Base-by-base conservation (phyloP, 1,140 invertebrate species). In the Brachionus paranguensis region DNA sequence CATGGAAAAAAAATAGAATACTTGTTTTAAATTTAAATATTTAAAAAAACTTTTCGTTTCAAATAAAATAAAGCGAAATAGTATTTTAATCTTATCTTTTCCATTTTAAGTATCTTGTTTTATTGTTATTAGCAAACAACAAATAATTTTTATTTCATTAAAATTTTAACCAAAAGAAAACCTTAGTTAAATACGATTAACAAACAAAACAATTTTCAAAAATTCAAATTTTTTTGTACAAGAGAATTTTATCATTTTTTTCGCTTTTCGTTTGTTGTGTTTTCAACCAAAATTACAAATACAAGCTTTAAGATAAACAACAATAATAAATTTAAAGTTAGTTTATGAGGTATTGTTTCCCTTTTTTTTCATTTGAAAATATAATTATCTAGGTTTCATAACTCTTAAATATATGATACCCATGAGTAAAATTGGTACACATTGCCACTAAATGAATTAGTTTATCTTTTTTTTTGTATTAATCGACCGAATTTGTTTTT, bases 51-150 rank as follows among this genome's bases (percentile, higher is more conserved):
- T 14, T 33, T 68, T 68, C n/a, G 12, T 68, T 68, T 68, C 14
- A 24, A 33, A 68, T 68, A 20, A 60, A 60, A 60, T 10, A 60
- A 20, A 53, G 47, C 47, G 14, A 53, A 14, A n/a, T 53, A n/a
- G 53, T 60, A 60, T 68, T 68, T 68, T 68, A 68, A 68, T 68
- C 65, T 68, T 68, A 68, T 68, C 65, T 68, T 41, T 68, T 68
- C 33, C 27, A 68, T 68, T 68, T 41, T 2, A 68, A 68, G 65
- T 68, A 68, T 41, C 27, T 41, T 68, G 33, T 68, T 33, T 41
- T 68, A 68, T 68, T 41, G n/a, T 68, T 68, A 68, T 68, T 68
- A 68, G 65, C 24, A 41, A 68, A 41, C 17, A 68, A 68, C 29
- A 68, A 33, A 68, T 33, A 68, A 33, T 68, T 68, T 68, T 41